Evolutionary conservation across 2,888 invertebrate genomes (phyloP).

Genomic region (Drosophila falleni): DNA sequence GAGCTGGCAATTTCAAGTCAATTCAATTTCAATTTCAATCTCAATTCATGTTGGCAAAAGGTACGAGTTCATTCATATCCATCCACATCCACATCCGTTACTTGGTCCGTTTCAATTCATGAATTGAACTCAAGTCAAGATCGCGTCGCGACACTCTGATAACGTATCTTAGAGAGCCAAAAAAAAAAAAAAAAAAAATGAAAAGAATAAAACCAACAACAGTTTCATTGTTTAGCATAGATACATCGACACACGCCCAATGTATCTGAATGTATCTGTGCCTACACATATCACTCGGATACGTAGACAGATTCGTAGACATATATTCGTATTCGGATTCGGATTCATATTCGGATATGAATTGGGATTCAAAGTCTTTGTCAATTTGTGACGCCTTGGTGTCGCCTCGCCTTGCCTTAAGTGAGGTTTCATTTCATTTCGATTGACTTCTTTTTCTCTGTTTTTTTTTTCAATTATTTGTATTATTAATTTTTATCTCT

Average conservation of each 20-base stretch:
- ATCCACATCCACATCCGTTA: constrained; percentile 63
- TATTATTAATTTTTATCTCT: constrained; percentile 74
- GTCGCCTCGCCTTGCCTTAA: constrained; percentile 74
- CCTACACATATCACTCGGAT: constrained; percentile 27
- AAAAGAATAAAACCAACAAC: not conserved
- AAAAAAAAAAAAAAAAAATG: not conserved
- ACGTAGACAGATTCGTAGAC: not conserved
- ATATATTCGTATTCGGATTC: constrained; percentile 8
- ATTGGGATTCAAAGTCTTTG: constrained; percentile 51
- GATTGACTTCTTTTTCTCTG: constrained; percentile 44
- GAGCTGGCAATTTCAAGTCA: constrained; percentile 33
- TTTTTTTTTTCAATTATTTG: constrained; percentile 50
- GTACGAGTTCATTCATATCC: constrained; percentile 32
- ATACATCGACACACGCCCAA: constrained; percentile 68
- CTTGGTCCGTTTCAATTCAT: constrained; percentile 56
- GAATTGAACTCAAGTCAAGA: constrained; percentile 74
- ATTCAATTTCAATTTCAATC: constrained; percentile 40
- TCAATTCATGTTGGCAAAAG: constrained; percentile 4
- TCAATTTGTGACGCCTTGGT: constrained; percentile 68
- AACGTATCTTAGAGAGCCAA: constrained; percentile 61
- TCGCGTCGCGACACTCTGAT: constrained; percentile 75
- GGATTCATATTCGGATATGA: constrained; percentile 24
- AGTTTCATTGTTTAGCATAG: constrained; percentile 61
- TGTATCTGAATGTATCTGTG: constrained; percentile 24
- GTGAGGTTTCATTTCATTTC: constrained; percentile 77